A percentile compares a stretch with the other conserved stretches of the same genome.
These are phyloP conservation scores for Pteromalus puparum DNA, from an alignment of 1,140 invertebrate species.

Conservation along the genomic window DNA sequence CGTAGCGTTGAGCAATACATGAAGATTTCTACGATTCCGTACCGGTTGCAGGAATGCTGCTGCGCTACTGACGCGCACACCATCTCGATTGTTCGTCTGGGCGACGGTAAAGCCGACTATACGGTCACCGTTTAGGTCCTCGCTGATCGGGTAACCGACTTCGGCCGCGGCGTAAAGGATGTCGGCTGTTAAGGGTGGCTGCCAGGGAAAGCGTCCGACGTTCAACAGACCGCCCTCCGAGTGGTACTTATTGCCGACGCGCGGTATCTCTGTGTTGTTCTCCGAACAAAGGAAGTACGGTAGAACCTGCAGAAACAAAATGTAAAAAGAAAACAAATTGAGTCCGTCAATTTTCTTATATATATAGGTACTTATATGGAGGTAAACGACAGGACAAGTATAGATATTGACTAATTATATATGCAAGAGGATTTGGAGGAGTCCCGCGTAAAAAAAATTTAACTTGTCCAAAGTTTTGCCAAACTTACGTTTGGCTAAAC, in stretches of 20 bases:
- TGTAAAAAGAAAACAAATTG: neutral
- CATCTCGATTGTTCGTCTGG: conserved; percentile 77
- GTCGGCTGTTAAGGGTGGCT: conserved; percentile 72
- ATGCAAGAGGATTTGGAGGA: too few species aligned
- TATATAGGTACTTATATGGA: too few species aligned
- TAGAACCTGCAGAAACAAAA: conserved; percentile 69
- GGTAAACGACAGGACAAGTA: too few species aligned
- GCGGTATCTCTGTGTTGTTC: conserved; percentile 73
- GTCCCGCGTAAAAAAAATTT: too few species aligned
- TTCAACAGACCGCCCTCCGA: conserved; percentile 68
- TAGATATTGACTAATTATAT: too few species aligned
- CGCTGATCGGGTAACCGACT: conserved; percentile 75
- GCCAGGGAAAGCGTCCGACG: conserved; percentile 73
- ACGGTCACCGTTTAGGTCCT: conserved; percentile 77
- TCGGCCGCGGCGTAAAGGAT: conserved; percentile 78
- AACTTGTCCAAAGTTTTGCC: too few species aligned
- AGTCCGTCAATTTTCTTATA: too few species aligned
- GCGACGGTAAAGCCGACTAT: conserved; percentile 73
- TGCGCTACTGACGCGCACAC: conserved; percentile 81
- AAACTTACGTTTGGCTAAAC: too few species aligned
- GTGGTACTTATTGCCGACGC: conserved; percentile 68
- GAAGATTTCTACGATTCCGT: conserved; percentile 81
- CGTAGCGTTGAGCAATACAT: conserved; percentile 82
- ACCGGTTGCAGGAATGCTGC: conserved; percentile 80
- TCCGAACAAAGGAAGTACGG: conserved; percentile 77